These are phyloP conservation scores for Thelaira solivaga DNA, from an alignment of 2,888 invertebrate species.

Conservation along the genomic window DNA sequence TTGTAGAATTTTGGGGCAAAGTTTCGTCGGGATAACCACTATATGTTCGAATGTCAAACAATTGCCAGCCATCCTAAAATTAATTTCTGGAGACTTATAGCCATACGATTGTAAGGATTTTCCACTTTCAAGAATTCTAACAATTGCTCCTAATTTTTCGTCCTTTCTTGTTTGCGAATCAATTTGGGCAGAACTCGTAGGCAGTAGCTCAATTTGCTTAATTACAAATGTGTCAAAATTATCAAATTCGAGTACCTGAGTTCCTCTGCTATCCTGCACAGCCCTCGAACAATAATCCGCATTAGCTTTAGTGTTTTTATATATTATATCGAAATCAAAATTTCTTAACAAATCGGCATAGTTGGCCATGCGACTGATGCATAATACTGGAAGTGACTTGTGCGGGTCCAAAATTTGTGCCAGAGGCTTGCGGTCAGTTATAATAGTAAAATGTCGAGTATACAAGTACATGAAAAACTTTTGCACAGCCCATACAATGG, in stretches of 20 bases:
- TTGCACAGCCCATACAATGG: too few species aligned
- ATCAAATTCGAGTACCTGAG: background rate
- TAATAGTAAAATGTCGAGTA: background rate
- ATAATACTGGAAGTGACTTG: constrained; percentile 4
- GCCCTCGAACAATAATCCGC: constrained; percentile 14
- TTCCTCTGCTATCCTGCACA: too few species aligned
- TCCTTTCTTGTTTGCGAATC: background rate
- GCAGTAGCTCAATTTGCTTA: constrained; percentile 2
- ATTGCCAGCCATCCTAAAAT: too few species aligned
- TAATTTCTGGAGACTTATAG: too few species aligned
- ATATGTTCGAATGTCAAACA: too few species aligned
- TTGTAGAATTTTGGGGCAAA: too few species aligned
- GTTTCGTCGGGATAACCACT: too few species aligned
- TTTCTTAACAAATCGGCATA: constrained; percentile 16
- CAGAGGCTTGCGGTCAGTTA: constrained; percentile 22
- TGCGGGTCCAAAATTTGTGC: constrained; percentile 7
- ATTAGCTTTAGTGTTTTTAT: constrained; percentile 8
- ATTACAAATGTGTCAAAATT: background rate
- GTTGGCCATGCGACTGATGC: constrained; percentile 17
- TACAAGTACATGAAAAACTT: constrained; percentile 5
- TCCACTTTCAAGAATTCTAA: background rate
- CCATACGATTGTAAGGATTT: too few species aligned
- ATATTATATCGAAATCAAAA: constrained; percentile 7
- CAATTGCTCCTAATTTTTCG: background rate
- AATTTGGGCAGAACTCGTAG: background rate